Evolutionary conservation across 1,140 invertebrate species (phyloP), one percentile per base, ranked within the genome.

Genomic region (Eupristina koningsbergeri): DNA sequence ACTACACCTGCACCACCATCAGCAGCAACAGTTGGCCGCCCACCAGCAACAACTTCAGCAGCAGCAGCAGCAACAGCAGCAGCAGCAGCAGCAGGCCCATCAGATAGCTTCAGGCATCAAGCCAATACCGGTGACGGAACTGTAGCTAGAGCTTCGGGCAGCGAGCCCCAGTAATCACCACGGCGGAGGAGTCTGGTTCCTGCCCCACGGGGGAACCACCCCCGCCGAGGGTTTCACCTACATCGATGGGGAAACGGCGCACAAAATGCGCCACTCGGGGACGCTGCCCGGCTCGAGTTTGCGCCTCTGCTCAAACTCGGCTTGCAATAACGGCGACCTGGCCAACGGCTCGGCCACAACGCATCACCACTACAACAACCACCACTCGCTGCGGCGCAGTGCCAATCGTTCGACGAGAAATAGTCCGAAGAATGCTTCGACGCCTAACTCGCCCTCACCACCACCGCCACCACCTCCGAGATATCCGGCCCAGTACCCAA

Each of bases 111-210:
- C 89, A 88, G 93, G 94, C 89, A 92, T 94, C 29, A 94, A 96
- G 89, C 95, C 96, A 8, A 96, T 97, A 88, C 97, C 97, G 64
- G 96, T 97, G 85, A 97, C 97, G 92, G 97, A 97, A 92, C 96
- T 98, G 95, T 98, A 97, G 96, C 96, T 97, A 97, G 96, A 97
- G 94, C 95, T 96, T 93, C 95, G 95, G 94, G 94, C 95, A 92
- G 94, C 95, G 89, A 95, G 95, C 94, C 95, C 95, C 92, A 93
- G 93, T 80, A 86, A 84, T 53, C 83, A 80, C 26, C 84, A 85
- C 22, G 73, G 93, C 88, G 93, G 93, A 89, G 93, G 91, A 77
- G 91, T 92, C 63, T 92, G 92, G 91, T 91, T 92, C 81, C 84
- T 92, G 85, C 93, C 91, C 47, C 92, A 91, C 85, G 93, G 94